These are phyloP conservation scores for Podargus strigoides DNA, from an alignment of 2,797 vertebrate genomes.

Conservation along the genomic window DNA sequence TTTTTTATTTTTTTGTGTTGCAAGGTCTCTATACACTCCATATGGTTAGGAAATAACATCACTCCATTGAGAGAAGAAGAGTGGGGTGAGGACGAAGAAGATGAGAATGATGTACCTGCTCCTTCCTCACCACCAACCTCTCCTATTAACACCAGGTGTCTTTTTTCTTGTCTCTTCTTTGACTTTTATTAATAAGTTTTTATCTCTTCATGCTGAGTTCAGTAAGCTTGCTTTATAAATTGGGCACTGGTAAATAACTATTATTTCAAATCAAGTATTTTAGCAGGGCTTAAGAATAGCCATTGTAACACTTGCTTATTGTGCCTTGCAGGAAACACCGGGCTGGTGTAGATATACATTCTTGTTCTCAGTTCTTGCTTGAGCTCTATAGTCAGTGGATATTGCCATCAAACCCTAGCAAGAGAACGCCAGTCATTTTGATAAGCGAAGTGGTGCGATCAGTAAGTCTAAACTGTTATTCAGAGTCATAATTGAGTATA, in stretches of 20 bases:
- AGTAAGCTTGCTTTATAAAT: neutral
- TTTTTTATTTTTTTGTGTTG: neutral
- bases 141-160: slow-evolving; percentile 92
- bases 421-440: slow-evolving; percentile 89
- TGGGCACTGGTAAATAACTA: neutral
- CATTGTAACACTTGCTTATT: neutral
- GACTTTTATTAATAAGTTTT: neutral
- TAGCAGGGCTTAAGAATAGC: neutral
- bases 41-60: slow-evolving; percentile 97
- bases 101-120: slow-evolving; percentile 84
- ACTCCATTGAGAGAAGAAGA: slow-evolving; percentile 94
- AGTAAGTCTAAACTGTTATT: slow-evolving; percentile 74
- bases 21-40: slow-evolving; percentile 96
- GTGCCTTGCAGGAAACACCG: slow-evolving; percentile 87
- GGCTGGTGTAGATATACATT: slow-evolving; percentile 97
- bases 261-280: neutral
- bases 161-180: neutral
- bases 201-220: neutral
- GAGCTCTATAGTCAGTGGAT: slow-evolving; percentile 98
- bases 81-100: slow-evolving; percentile 96
- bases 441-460: slow-evolving; percentile 96
- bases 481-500: neutral
- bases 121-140: slow-evolving; percentile 86
- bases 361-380: slow-evolving; percentile 96
- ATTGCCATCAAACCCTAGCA: slow-evolving; percentile 85